A percentile compares a stretch with the other conserved stretches of the same genome.
Evolutionary conservation across 2,797 vertebrate genomes (phyloP).

Genomic region (Lithobates sylvaticus): DNA sequence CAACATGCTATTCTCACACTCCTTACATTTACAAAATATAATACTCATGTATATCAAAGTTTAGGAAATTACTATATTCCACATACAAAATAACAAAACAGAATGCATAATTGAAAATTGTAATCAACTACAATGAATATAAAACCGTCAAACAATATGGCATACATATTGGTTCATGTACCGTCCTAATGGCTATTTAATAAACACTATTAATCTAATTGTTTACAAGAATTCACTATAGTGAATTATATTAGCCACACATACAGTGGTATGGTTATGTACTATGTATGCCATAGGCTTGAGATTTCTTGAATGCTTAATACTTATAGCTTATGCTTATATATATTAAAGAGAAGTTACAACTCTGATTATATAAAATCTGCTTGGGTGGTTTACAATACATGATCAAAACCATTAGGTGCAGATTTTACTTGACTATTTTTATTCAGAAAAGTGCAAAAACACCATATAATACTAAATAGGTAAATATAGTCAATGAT

Average conservation of each 20-base stretch:
- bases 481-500: too few relatives aligned
- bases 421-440: too few relatives aligned
- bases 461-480: too few relatives aligned
- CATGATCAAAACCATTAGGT: too few relatives aligned
- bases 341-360: background rate
- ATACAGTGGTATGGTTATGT: background rate
- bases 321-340: too few relatives aligned
- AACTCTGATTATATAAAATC: background rate
- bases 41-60: background rate
- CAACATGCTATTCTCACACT: conserved; percentile 16
- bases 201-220: background rate
- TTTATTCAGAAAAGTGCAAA: too few relatives aligned
- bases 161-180: background rate
- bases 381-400: too few relatives aligned
- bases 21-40: background rate
- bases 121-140: background rate
- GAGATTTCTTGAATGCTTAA: too few relatives aligned
- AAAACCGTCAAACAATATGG: background rate
- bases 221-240: background rate
- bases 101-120: background rate
- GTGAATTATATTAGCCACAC: background rate
- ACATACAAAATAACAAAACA: background rate
- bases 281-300: background rate
- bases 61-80: background rate
- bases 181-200: background rate